Percentiles rank a stretch among this genome's conserved stretches.
These are phyloP conservation scores for Notospermus geniculatus DNA, from an alignment of 1,140 invertebrate species.

Conservation along the genomic window DNA sequence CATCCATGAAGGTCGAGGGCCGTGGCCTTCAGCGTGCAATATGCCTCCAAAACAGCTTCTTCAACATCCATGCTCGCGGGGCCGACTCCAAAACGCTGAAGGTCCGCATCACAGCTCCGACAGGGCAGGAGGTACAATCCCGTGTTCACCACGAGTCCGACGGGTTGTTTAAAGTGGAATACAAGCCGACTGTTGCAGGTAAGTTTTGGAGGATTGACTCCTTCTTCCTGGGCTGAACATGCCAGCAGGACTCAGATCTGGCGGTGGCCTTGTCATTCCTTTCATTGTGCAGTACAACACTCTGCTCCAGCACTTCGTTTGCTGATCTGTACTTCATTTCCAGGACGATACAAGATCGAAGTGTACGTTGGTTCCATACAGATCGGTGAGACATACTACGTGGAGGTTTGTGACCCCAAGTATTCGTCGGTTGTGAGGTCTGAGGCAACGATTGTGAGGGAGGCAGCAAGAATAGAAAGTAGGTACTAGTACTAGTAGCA, in stretches of 20 bases:
- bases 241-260: too few relatives aligned
- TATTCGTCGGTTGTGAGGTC: too few relatives aligned
- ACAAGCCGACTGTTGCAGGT: slow-evolving; percentile 48
- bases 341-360: too few relatives aligned
- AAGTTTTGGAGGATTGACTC: slow-evolving; percentile 1
- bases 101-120: slow-evolving; percentile 67
- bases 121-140: slow-evolving; percentile 85
- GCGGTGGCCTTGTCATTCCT: too few relatives aligned
- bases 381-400: too few relatives aligned
- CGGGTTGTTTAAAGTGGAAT: slow-evolving; percentile 52
- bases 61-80: slow-evolving; percentile 61
- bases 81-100: slow-evolving; percentile 54
- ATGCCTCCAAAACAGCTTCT: slow-evolving; percentile 64
- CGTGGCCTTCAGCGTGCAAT: slow-evolving; percentile 65
- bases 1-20: slow-evolving; percentile 62
- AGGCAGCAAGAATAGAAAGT: slow-evolving; percentile 3
- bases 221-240: too few relatives aligned
- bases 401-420: too few relatives aligned
- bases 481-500: neutral
- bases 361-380: too few relatives aligned
- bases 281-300: too few relatives aligned
- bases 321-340: too few relatives aligned
- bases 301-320: too few relatives aligned
- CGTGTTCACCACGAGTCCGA: slow-evolving; percentile 38
- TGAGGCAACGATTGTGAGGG: neutral